Base-by-base conservation (phyloP, 2,797 vertebrate genomes). In the Gymnoscopelus braueri region DNA sequence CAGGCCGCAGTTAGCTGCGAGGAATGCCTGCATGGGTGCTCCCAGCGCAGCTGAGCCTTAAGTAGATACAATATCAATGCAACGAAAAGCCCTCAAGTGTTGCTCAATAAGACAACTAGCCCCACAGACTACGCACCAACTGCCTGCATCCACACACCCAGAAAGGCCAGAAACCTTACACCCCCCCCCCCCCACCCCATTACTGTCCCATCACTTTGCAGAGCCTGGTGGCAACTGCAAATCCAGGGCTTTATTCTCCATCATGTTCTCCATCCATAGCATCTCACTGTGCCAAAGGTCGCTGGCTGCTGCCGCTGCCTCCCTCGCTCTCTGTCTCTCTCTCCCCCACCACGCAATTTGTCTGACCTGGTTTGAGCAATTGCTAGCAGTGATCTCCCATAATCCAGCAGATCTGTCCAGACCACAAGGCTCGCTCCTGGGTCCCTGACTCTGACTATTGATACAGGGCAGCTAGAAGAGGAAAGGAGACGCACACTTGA, bases 261-360 rank as follows among this genome's bases (percentile, higher is more conserved):
- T 81, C 81, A 73, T 35, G 58, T 83, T 80, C 77, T 81, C 66
- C 60, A 81, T 74, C 78, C 71, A 77, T n/a, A 75, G 81, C 68
- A 58, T 76, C 85, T 84, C 72, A 73, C 80, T 92, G 80, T 87
- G 88, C 82, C 73, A 93, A 91, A 91, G 91, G 91, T 90, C 88
- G 77, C 67, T 32, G 71, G 71, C 73, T 80, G 78, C 84, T 57
- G 59, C 53, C 15, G 64, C 76, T 53, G 49, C 56, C 23, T 44
- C 9, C 4, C 44, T n/a, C 24, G 24, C 50, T 32, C 65, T 13
- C 66, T 63, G 29, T 65, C 72, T 47, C 67, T 47, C 67, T 68
- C 13, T 63, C 51, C 67, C 79, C 58, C 54, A 58, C 69, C 60
- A 52, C 74, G 65, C 77, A 81, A 78, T 86, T 82, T 82, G 81